Evolutionary conservation across 2,113 vertebrate species (phyloP).

Genomic region (Pseudopodoces humilis): DNA sequence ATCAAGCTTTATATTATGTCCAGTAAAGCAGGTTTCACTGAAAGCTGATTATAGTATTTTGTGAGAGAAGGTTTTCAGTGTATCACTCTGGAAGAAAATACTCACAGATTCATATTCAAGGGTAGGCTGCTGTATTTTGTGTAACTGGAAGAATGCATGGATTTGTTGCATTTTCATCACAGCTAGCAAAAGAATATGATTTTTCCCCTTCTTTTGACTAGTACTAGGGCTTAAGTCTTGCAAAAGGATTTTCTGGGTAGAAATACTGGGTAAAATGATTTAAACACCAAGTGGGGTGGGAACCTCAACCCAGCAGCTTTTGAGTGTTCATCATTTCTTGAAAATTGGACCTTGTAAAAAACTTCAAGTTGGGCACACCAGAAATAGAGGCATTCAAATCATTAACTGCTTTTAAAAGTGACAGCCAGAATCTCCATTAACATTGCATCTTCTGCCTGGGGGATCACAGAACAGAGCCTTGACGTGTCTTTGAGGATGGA

Average conservation of each 20-base stretch:
- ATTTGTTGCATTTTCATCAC: neutral
- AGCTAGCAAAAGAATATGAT: neutral
- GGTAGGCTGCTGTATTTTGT: neutral
- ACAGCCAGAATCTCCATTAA: constrained; percentile 35
- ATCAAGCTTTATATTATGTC: neutral
- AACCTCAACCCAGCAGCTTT: neutral
- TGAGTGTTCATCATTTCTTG: neutral
- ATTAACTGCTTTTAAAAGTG: constrained; percentile 27
- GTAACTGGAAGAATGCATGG: neutral
- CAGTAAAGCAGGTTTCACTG: neutral
- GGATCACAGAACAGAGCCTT: constrained; percentile 22
- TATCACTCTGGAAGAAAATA: neutral
- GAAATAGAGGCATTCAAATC: constrained; percentile 10
- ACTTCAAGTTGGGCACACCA: neutral
- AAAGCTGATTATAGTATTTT: constrained; percentile 18
- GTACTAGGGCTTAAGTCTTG: neutral
- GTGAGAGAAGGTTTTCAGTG: neutral
- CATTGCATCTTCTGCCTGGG: neutral
- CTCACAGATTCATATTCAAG: neutral
- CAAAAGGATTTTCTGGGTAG: neutral
- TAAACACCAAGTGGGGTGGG: neutral
- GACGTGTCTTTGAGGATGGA: constrained; percentile 36
- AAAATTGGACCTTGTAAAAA: constrained; percentile 17
- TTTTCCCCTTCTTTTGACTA: neutral
- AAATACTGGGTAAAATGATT: neutral